Conservation (phyloP, 2,113 vertebrate species). For the Neodon shergylaensis region DNA sequence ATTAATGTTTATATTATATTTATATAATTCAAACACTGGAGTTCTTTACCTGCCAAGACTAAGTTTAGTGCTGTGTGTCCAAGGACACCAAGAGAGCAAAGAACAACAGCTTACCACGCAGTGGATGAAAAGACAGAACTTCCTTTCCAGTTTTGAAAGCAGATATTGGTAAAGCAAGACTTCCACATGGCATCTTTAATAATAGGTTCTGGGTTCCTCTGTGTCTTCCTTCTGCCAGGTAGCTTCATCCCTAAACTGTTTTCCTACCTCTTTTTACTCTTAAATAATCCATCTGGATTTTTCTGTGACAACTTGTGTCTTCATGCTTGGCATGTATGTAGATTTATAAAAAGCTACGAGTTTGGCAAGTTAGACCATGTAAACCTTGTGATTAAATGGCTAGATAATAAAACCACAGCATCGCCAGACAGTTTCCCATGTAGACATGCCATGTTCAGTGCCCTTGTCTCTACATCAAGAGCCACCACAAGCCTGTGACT, state of each 20-base stretch:
- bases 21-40: background rate
- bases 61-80: background rate
- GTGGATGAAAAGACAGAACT: background rate
- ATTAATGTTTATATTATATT: background rate
- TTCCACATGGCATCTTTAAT: background rate
- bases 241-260: background rate
- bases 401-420: background rate
- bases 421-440: background rate
- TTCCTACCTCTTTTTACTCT: background rate
- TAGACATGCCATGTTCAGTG: background rate
- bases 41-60: background rate
- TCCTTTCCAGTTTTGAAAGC: background rate
- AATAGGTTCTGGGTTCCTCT: background rate
- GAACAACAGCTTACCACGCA: background rate
- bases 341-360: background rate
- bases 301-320: background rate
- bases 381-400: background rate
- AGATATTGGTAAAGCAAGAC: background rate
- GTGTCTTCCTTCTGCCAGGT: background rate
- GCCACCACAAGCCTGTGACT: background rate
- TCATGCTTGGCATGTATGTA: background rate
- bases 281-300: background rate
- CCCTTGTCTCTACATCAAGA: background rate
- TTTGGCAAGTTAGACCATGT: background rate
- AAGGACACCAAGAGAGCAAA: background rate